Conservation (phyloP, 2,888 invertebrate species). For the Leptothorax acervorum region DNA sequence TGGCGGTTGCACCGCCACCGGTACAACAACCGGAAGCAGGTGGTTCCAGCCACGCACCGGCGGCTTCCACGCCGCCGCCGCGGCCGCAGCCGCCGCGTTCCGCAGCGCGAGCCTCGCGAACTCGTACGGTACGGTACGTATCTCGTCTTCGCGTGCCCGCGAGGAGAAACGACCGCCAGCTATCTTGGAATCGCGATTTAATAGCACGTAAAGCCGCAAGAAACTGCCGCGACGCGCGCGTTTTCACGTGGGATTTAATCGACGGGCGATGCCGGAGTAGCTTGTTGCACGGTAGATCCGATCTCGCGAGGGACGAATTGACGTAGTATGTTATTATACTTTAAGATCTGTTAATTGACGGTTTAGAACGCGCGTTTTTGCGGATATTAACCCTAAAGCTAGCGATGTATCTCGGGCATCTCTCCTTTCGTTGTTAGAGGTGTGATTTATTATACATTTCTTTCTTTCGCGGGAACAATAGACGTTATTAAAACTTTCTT, state of each 20-base stretch:
- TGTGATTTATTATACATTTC: slow-evolving; percentile 10
- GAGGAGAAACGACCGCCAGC: slow-evolving; percentile 59
- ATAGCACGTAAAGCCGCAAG: slow-evolving; percentile 27
- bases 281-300: slow-evolving; percentile 7
- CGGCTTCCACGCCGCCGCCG: slow-evolving; percentile 69
- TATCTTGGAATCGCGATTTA: slow-evolving; percentile 58
- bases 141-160: slow-evolving; percentile 29
- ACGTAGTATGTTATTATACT: background rate
- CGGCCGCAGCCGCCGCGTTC: slow-evolving; percentile 70
- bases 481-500: slow-evolving; percentile 13
- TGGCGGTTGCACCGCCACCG: slow-evolving; percentile 62
- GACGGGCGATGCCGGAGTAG: background rate
- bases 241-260: slow-evolving; percentile 33
- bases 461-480: background rate
- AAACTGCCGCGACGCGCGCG: slow-evolving; percentile 24
- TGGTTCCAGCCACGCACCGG: slow-evolving; percentile 83
- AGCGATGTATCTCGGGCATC: slow-evolving; percentile 16
- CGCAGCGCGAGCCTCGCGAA: slow-evolving; percentile 61
- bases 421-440: background rate
- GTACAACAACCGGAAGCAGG: slow-evolving; percentile 80
- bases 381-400: slow-evolving; percentile 11
- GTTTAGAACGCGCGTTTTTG: slow-evolving; percentile 9
- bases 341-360: slow-evolving; percentile 21
- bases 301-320: background rate
- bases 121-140: background rate